These are phyloP conservation scores for Drosophila formosana DNA, from an alignment of 2,888 invertebrate genomes.

Conservation along the genomic window DNA sequence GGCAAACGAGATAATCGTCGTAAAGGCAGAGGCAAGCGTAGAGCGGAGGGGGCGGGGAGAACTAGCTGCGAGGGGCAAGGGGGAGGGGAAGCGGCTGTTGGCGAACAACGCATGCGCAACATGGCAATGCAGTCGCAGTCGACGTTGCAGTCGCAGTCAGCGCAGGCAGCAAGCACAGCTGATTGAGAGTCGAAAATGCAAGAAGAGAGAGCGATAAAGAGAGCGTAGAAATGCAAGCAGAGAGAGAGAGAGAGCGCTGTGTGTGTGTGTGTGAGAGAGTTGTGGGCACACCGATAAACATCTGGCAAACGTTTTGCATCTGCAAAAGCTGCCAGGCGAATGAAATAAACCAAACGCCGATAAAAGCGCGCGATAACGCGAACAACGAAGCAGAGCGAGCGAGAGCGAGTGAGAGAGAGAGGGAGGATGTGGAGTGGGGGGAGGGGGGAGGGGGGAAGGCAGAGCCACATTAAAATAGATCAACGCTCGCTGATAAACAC, in stretches of 20 bases:
- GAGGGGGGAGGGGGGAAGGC: conserved; percentile 17
- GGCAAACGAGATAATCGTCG: conserved; percentile 78
- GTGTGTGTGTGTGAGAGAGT: conserved; percentile 15
- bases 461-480: conserved; percentile 74
- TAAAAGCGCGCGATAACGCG: conserved; percentile 49
- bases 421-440: conserved; percentile 15
- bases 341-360: conserved; percentile 77
- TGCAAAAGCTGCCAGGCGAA: conserved; percentile 75
- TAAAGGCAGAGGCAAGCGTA: conserved; percentile 41
- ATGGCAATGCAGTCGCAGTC: conserved; percentile 37
- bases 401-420: conserved; percentile 23
- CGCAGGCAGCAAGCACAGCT: conserved; percentile 56
- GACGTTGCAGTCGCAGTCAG: conserved; percentile 22
- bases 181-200: conserved; percentile 39
- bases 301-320: conserved; percentile 68
- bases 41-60: conserved; percentile 25
- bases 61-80: background rate
- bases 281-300: conserved; percentile 58
- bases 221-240: conserved; percentile 1
- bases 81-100: conserved; percentile 27
- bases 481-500: conserved; percentile 68
- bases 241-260: conserved; percentile 6
- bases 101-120: conserved; percentile 74
- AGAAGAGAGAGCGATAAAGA: conserved; percentile 20
- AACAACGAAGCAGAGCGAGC: conserved; percentile 9